A percentile compares a stretch with the other conserved stretches of the same genome.
Conservation (phyloP, 1,140 invertebrate genomes). For the Drosophila prosaltans region DNA sequence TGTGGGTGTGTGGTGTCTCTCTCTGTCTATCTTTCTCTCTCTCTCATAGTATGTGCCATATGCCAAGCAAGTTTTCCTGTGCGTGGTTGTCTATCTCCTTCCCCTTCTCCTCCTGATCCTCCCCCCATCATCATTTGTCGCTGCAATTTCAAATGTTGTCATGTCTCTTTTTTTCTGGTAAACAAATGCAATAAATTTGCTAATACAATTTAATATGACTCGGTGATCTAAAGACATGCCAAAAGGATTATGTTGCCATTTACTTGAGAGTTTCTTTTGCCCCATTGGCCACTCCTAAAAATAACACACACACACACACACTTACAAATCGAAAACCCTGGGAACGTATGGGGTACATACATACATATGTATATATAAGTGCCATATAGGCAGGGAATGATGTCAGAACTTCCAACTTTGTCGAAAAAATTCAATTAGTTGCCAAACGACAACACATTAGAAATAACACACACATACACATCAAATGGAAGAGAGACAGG, state of each 20-base stretch:
- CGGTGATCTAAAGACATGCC: constrained; percentile 12
- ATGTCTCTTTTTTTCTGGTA: constrained; percentile 39
- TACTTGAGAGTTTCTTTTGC: neutral
- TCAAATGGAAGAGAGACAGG: neutral
- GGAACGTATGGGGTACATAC: neutral
- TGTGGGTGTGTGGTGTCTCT: constrained; percentile 36
- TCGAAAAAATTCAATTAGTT: constrained; percentile 20
- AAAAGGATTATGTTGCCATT: constrained; percentile 33
- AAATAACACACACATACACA: constrained; percentile 10
- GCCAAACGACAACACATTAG: constrained; percentile 21
- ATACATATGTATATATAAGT: neutral
- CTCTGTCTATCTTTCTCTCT: no score
- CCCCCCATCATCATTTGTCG: constrained; percentile 8
- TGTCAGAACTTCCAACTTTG: constrained; percentile 19
- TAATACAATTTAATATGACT: constrained; percentile 61
- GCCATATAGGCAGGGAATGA: constrained; percentile 12
- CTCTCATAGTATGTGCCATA: constrained; percentile 18
- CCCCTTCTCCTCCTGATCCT: neutral
- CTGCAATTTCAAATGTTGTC: constrained; percentile 53
- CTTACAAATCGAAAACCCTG: constrained; percentile 5
- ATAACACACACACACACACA: constrained; percentile 4
- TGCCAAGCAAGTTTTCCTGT: constrained; percentile 44
- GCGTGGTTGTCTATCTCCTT: constrained; percentile 31
- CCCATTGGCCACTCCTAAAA: constrained; percentile 8
- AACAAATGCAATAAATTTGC: constrained; percentile 59